Percentiles rank a stretch among this genome's conserved stretches.
Evolutionary conservation across 2,888 invertebrate species (phyloP).

Genomic region (Xylophagus ater): DNA sequence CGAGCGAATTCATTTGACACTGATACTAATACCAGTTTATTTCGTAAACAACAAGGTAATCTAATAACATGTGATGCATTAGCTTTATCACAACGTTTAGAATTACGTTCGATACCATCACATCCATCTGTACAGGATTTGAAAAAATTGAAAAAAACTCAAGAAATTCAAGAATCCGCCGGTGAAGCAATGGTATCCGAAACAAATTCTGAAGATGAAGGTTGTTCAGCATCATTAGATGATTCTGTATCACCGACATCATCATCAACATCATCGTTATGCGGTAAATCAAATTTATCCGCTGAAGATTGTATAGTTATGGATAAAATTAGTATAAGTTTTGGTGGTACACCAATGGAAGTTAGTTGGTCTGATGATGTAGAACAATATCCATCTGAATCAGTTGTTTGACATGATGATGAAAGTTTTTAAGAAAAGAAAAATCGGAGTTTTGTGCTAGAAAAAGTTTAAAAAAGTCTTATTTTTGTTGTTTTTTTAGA

Average conservation of each 20-base stretch:
- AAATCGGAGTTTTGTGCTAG: background rate
- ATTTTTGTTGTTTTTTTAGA: background rate
- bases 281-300: constrained; percentile 24
- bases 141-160: constrained; percentile 33
- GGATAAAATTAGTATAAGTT: constrained; percentile 29
- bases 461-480: too few relatives aligned
- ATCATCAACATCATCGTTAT: constrained; percentile 31
- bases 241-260: constrained; percentile 39
- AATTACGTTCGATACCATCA: constrained; percentile 26
- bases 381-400: constrained; percentile 26
- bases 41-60: constrained; percentile 21
- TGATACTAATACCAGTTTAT: constrained; percentile 8
- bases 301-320: constrained; percentile 33
- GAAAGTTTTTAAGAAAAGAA: constrained; percentile 35
- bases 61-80: constrained; percentile 35
- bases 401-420: constrained; percentile 35
- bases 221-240: constrained; percentile 42
- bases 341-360: constrained; percentile 42
- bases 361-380: constrained; percentile 40
- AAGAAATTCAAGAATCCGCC: constrained; percentile 50
- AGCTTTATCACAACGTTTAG: constrained; percentile 27
- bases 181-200: constrained; percentile 58
- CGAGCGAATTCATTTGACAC: constrained; percentile 10
- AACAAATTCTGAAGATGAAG: constrained; percentile 48
- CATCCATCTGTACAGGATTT: constrained; percentile 31